phyloP scores from a whole-genome alignment of 2,797 vertebrate species.

The Notolabrus celidotus region DNA sequence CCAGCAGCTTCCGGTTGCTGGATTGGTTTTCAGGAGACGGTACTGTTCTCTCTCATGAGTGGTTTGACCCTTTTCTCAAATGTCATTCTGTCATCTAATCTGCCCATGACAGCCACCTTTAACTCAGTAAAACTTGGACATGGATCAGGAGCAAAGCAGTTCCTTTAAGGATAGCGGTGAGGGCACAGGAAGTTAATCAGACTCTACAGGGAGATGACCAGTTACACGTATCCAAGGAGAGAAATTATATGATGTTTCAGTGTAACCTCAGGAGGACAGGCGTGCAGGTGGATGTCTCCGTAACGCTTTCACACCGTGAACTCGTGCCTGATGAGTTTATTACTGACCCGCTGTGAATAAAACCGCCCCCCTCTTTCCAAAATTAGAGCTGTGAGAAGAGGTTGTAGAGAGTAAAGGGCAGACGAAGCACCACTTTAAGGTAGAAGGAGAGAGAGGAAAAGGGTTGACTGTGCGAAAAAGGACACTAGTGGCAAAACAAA shows the following conservation, averaged over 20 bases:
- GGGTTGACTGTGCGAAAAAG: neutral
- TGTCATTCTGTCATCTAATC: constrained; percentile 62
- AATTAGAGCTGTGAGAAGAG: constrained; percentile 10
- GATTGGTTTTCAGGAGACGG: constrained; percentile 52
- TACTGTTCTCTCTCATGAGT: constrained; percentile 45
- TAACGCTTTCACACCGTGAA: constrained; percentile 30
- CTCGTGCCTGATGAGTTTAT: constrained; percentile 44
- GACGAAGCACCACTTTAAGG: neutral
- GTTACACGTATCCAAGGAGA: constrained; percentile 51
- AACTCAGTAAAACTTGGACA: constrained; percentile 51
- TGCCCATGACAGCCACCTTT: constrained; percentile 56
- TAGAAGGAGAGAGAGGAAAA: constrained; percentile 9
- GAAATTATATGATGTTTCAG: constrained; percentile 64
- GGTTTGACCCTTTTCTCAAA: constrained; percentile 57
- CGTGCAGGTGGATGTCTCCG: constrained; percentile 26
- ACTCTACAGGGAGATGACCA: constrained; percentile 61
- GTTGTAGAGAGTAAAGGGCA: neutral
- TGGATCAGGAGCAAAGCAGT: constrained; percentile 25
- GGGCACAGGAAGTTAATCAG: constrained; percentile 48
- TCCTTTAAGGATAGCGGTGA: constrained; percentile 50
- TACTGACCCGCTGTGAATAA: constrained; percentile 5
- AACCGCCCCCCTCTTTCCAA: neutral
- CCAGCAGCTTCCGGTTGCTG: constrained; percentile 61
- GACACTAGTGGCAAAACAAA: neutral
- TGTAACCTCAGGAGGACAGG: constrained; percentile 34